phyloP scores from a whole-genome alignment of 92 coral and sea anemone species.

The Bergia puertoricense region DNA sequence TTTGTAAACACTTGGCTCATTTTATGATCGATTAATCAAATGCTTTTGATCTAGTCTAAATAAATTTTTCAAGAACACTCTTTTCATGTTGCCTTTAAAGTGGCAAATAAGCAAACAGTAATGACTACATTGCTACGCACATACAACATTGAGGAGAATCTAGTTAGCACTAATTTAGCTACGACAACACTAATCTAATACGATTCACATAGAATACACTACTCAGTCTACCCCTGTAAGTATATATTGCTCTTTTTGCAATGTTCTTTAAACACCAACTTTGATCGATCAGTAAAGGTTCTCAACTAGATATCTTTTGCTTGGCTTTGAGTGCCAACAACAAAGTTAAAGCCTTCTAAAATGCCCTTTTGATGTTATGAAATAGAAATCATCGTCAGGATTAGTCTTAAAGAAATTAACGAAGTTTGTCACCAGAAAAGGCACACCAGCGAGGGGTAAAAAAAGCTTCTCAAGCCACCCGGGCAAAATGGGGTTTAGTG shows the following conservation, averaged over 20 bases:
- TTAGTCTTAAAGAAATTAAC: not conserved
- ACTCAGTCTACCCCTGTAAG: not conserved
- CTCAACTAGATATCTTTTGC: not conserved
- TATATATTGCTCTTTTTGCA: not conserved
- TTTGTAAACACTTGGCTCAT: not conserved
- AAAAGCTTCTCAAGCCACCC: too few relatives aligned
- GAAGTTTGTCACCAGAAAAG: too few relatives aligned
- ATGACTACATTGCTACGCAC: slow-evolving; percentile 18
- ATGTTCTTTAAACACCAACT: too few relatives aligned
- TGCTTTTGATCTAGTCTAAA: not conserved
- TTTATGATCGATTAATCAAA: not conserved
- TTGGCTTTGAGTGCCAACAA: not conserved
- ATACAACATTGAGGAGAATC: slow-evolving; percentile 5
- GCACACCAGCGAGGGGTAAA: too few relatives aligned
- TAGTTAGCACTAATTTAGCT: not conserved
- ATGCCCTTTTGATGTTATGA: not conserved
- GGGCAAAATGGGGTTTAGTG: too few relatives aligned
- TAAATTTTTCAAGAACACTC: not conserved
- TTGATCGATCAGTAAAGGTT: not conserved
- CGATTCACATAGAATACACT: not conserved
- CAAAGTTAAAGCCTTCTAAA: not conserved
- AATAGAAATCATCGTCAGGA: not conserved
- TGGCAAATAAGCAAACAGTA: not conserved
- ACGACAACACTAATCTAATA: not conserved
- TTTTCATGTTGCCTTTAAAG: not conserved